These are phyloP conservation scores for Amblyopsis hoosieri DNA, from an alignment of 2,797 vertebrate genomes.

Conservation along the genomic window DNA sequence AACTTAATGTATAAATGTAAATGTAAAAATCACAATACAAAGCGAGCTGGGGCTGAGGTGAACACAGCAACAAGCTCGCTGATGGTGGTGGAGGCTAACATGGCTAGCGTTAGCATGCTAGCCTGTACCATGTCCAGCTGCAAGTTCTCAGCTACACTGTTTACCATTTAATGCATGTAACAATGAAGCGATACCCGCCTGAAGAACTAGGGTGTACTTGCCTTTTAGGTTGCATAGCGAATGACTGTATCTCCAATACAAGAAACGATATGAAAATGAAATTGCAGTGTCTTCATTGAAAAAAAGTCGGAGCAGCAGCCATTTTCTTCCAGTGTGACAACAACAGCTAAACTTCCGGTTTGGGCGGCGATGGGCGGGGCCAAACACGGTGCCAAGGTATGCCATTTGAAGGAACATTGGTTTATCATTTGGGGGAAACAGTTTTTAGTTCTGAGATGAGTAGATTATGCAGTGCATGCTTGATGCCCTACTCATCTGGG, in stretches of 20 bases:
- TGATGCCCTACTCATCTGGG: too few species aligned
- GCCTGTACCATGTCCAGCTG: conserved; percentile 57
- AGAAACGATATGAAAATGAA: conserved; percentile 70
- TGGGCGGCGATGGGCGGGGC: conserved; percentile 67
- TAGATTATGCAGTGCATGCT: too few species aligned
- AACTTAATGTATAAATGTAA: too few species aligned
- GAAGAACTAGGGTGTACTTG: conserved; percentile 59
- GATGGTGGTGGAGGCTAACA: conserved; percentile 56
- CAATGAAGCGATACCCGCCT: conserved; percentile 25
- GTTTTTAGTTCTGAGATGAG: too few species aligned
- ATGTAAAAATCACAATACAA: too few species aligned
- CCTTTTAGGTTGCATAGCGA: conserved; percentile 76
- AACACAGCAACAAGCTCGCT: conserved; percentile 67
- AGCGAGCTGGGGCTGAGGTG: too few species aligned
- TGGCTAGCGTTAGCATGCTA: conserved; percentile 69
- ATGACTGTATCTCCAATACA: conserved; percentile 62
- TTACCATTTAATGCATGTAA: conserved; percentile 28
- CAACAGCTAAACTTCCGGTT: conserved; percentile 85
- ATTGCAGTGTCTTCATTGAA: conserved; percentile 82
- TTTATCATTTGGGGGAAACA: too few species aligned
- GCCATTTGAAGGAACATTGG: too few species aligned
- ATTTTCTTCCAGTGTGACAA: conserved; percentile 88
- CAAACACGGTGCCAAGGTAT: not conserved
- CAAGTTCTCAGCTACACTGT: conserved; percentile 62
- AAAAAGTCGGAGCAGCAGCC: conserved; percentile 83